phyloP scores from a whole-genome alignment of 2,113 vertebrate genomes.

The Anarrhichthys ocellatus region DNA sequence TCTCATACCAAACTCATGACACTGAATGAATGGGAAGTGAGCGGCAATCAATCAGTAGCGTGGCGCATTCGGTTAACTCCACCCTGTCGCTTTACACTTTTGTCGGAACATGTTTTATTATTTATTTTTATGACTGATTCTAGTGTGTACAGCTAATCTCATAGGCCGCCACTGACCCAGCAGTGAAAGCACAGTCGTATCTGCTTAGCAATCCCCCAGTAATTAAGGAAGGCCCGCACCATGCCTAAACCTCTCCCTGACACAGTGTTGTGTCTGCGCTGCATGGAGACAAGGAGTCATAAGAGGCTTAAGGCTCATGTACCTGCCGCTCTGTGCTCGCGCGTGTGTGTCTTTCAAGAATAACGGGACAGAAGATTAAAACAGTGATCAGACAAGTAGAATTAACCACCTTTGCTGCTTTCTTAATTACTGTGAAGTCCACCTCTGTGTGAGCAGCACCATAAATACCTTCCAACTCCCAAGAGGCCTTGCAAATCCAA shows the following conservation, averaged over 20 bases:
- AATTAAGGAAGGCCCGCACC: conserved; percentile 83
- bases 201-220: conserved; percentile 75
- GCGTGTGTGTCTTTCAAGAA: conserved; percentile 33
- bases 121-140: conserved; percentile 48
- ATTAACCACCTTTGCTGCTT: conserved; percentile 77
- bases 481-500: conserved; percentile 56
- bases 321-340: conserved; percentile 47
- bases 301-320: conserved; percentile 80
- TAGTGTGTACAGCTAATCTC: conserved; percentile 70
- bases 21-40: background rate
- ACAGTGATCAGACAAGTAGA: conserved; percentile 68
- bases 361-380: conserved; percentile 55
- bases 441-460: conserved; percentile 71
- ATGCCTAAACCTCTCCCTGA: conserved; percentile 82
- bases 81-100: conserved; percentile 17
- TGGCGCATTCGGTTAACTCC: background rate
- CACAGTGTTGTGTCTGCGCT: conserved; percentile 78
- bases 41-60: background rate
- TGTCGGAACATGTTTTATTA: conserved; percentile 15
- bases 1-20: background rate
- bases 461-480: conserved; percentile 75
- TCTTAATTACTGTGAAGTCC: conserved; percentile 78
- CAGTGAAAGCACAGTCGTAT: conserved; percentile 73
- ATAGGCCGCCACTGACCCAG: conserved; percentile 76
- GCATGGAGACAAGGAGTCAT: conserved; percentile 72